Percentiles rank a stretch among this genome's conserved stretches.
phyloP scores from a whole-genome alignment of 2,888 invertebrate genomes.

The Machimus atricapillus region DNA sequence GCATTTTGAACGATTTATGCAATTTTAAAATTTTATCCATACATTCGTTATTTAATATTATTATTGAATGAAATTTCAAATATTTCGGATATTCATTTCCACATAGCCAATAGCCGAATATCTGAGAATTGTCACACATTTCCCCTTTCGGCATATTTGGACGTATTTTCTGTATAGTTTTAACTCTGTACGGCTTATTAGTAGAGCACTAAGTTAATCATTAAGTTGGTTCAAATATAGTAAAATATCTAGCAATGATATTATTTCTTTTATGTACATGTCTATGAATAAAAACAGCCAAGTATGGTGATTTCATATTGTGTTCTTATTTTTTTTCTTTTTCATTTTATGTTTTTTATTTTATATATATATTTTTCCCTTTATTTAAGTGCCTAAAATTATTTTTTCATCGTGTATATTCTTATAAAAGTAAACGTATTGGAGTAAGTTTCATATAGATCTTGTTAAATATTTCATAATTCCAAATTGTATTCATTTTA shows the following conservation, averaged over 20 bases:
- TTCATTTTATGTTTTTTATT: not conserved
- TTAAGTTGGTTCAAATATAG: slow-evolving; percentile 20
- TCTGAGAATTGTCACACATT: not conserved
- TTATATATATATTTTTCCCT: not conserved
- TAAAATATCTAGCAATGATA: not conserved
- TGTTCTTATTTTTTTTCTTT: not conserved
- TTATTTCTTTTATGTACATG: slow-evolving; percentile 13
- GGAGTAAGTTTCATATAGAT: slow-evolving; percentile 19
- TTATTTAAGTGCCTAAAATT: not conserved
- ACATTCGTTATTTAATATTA: not conserved
- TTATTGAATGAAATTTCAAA: not conserved
- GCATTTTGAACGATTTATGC: not conserved
- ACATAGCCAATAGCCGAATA: slow-evolving; percentile 19
- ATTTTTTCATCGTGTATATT: slow-evolving; percentile 33
- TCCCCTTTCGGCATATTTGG: slow-evolving; percentile 11
- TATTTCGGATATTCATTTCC: not conserved
- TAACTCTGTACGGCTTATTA: not conserved
- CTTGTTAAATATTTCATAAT: slow-evolving; percentile 13
- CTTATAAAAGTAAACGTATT: slow-evolving; percentile 32
- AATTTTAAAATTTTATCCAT: not conserved
- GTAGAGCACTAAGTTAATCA: not conserved
- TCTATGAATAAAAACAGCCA: slow-evolving; percentile 40
- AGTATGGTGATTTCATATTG: slow-evolving; percentile 36
- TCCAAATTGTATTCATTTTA: slow-evolving; percentile 1
- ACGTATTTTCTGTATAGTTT: slow-evolving; percentile 6